Percentiles rank a stretch among this genome's conserved stretches.
These are phyloP conservation scores for Ditula angustiorana DNA, from an alignment of 2,888 invertebrate genomes.

Conservation along the genomic window DNA sequence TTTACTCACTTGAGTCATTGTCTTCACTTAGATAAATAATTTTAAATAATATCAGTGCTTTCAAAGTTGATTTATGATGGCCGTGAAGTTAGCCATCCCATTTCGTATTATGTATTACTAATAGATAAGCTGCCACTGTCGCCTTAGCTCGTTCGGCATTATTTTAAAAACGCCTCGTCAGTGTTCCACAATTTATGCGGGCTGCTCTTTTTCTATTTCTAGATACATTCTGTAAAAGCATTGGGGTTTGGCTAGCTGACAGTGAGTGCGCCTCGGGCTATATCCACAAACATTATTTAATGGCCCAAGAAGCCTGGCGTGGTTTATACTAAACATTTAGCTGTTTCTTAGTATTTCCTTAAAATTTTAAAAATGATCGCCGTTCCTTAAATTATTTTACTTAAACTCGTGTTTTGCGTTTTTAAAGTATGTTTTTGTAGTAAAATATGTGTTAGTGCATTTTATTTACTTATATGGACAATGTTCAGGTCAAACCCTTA, in stretches of 20 bases:
- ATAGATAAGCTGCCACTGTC: neutral
- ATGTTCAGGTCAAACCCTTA: neutral
- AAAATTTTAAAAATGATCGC: constrained; percentile 40
- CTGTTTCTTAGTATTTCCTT: constrained; percentile 54
- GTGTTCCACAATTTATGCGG: constrained; percentile 14
- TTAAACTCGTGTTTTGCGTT: too few relatives aligned
- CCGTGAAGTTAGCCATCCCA: too few relatives aligned
- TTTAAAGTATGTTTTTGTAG: neutral
- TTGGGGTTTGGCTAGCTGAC: constrained; percentile 34
- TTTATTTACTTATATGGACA: neutral
- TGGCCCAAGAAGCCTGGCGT: constrained; percentile 48
- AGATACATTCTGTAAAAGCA: constrained; percentile 35
- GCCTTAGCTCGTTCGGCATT: neutral
- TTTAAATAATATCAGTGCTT: neutral
- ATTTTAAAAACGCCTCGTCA: constrained; percentile 17
- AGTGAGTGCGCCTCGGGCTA: constrained; percentile 39
- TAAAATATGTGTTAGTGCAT: neutral
- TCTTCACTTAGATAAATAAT: constrained; percentile 2
- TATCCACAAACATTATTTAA: constrained; percentile 47
- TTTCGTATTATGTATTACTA: neutral
- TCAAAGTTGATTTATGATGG: constrained; percentile 15
- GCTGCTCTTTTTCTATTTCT: constrained; percentile 29
- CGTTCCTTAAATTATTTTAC: neutral
- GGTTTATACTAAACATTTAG: constrained; percentile 56
- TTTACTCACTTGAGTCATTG: constrained; percentile 11